phyloP scores from a whole-genome alignment of 2,113 vertebrate species.

The Mesembrinibis cayennensis region DNA sequence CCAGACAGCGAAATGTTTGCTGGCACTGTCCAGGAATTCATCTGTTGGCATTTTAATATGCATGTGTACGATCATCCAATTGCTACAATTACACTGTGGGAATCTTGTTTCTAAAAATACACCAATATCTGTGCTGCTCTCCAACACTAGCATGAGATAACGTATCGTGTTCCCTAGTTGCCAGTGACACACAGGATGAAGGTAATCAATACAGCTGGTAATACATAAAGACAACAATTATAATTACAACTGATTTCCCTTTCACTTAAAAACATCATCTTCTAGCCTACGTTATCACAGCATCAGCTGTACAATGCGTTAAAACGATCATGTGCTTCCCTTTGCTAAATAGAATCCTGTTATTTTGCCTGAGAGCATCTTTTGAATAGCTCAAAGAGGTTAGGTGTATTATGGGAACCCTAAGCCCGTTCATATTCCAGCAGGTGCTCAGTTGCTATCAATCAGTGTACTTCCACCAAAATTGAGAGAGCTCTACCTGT shows the following conservation, averaged over 20 bases:
- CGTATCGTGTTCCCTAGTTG: background rate
- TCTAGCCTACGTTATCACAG: background rate
- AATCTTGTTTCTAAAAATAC: constrained; percentile 53
- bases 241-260: constrained; percentile 1
- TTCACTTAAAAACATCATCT: background rate
- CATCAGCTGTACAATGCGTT: background rate
- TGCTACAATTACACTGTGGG: constrained; percentile 12
- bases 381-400: background rate
- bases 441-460: background rate
- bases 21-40: constrained; percentile 8
- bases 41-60: constrained; percentile 33
- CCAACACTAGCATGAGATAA: background rate
- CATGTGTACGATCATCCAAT: background rate
- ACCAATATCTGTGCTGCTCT: background rate
- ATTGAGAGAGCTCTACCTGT: background rate
- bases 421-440: background rate
- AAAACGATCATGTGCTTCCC: background rate
- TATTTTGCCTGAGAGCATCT: background rate
- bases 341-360: background rate
- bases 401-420: background rate
- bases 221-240: background rate
- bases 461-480: background rate
- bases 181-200: background rate
- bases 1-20: background rate
- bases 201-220: constrained; percentile 28